Percentiles rank a stretch among this genome's conserved stretches.
Evolutionary conservation across 1,140 invertebrate species (phyloP).

Genomic region (Megalonaias nervosa): DNA sequence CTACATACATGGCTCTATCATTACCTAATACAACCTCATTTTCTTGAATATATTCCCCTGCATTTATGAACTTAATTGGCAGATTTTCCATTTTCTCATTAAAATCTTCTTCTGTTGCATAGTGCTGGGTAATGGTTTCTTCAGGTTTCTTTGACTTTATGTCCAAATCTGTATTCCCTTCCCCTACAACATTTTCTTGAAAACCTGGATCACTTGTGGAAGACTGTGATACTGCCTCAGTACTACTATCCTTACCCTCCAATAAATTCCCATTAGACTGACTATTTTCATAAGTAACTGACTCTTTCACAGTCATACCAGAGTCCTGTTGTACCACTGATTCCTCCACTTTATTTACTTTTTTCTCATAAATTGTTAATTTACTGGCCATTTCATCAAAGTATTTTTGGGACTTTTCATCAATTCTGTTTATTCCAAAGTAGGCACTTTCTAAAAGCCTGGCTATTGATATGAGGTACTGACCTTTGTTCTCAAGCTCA

Average conservation of each 20-base stretch:
- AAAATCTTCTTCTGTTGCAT: slow-evolving; percentile 19
- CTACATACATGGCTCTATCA: neutral
- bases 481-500: slow-evolving; percentile 38
- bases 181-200: too few relatives aligned
- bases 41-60: neutral
- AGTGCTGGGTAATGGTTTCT: neutral
- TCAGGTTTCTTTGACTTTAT: too few relatives aligned
- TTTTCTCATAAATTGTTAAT: slow-evolving; percentile 35
- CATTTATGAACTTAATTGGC: neutral
- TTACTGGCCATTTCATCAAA: slow-evolving; percentile 47
- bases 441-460: slow-evolving; percentile 58
- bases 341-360: slow-evolving; percentile 14
- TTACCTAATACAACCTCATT: neutral
- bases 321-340: neutral
- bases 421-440: slow-evolving; percentile 48
- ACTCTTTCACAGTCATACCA: neutral
- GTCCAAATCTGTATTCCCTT: too few relatives aligned
- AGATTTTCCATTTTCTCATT: neutral
- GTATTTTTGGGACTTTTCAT: slow-evolving; percentile 35
- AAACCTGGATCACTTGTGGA: too few relatives aligned
- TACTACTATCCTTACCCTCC: too few relatives aligned
- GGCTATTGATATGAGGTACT: slow-evolving; percentile 58
- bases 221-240: too few relatives aligned
- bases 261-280: too few relatives aligned
- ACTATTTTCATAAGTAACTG: neutral